Evolutionary conservation across 2,113 vertebrate species (phyloP).

Genomic region (Spea multiplicata): DNA sequence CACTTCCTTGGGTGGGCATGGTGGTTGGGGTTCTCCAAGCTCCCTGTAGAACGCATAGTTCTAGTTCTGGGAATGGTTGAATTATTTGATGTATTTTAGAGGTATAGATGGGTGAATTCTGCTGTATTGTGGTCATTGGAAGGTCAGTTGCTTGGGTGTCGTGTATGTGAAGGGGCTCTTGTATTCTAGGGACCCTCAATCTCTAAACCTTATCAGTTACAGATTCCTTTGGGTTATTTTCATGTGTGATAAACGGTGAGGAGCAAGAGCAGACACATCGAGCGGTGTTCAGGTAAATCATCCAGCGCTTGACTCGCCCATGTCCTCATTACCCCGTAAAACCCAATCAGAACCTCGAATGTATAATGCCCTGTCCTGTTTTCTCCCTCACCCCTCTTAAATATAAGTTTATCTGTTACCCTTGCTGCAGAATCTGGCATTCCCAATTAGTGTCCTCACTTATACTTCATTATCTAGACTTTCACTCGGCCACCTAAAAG

Average conservation of each 20-base stretch:
- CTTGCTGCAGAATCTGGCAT: no score
- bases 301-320: not conserved
- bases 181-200: constrained; percentile 13
- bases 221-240: constrained; percentile 93
- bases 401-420: no score
- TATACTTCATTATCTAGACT: no score
- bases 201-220: constrained; percentile 69
- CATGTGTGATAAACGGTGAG: constrained; percentile 90
- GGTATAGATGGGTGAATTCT: not conserved
- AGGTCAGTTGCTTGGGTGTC: not conserved
- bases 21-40: not conserved
- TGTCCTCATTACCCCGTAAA: not conserved
- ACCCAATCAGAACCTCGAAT: no score
- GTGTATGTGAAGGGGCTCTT: not conserved
- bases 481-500: no score
- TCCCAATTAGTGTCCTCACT: no score
- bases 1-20: not conserved
- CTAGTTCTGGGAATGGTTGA: not conserved
- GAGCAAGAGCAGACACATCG: constrained; percentile 92
- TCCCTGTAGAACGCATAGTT: not conserved
- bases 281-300: constrained; percentile 88
- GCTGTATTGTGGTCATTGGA: not conserved
- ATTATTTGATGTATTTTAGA: not conserved
- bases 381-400: no score
- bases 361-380: no score